These are phyloP conservation scores for Pelochelys cantorii DNA, from an alignment of 2,797 vertebrate genomes.

Conservation along the genomic window DNA sequence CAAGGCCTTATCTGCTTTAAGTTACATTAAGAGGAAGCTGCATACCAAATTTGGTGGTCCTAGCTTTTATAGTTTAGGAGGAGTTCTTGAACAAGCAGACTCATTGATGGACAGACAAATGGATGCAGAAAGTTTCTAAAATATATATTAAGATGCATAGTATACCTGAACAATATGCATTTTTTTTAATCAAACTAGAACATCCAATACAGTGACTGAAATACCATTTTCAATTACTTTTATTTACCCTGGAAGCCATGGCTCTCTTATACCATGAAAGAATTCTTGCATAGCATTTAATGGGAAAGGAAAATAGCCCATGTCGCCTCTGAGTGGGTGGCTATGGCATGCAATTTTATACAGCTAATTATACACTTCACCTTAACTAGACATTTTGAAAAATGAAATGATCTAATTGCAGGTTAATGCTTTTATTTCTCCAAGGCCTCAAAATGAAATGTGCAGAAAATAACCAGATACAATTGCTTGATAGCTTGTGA, in stretches of 20 bases:
- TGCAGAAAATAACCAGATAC: constrained; percentile 18
- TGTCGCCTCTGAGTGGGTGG: constrained; percentile 5
- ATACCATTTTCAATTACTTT: background rate
- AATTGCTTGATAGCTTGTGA: constrained; percentile 2
- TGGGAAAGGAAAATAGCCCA: constrained; percentile 10
- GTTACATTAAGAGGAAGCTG: no score
- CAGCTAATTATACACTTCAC: constrained; percentile 66
- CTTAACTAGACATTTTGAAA: constrained; percentile 63
- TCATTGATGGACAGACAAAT: no score
- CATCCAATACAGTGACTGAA: background rate
- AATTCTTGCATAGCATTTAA: constrained; percentile 27
- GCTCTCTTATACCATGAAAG: constrained; percentile 9
- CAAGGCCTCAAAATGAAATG: constrained; percentile 40
- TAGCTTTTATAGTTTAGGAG: no score
- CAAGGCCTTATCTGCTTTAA: no score
- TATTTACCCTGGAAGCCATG: constrained; percentile 45
- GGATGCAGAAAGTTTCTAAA: no score
- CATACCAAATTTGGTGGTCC: no score
- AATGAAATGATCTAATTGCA: constrained; percentile 51
- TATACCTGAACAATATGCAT: no score
- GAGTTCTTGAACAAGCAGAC: no score
- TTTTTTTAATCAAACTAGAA: background rate
- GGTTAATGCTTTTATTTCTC: constrained; percentile 59
- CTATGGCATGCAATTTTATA: constrained; percentile 52
- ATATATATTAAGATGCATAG: no score